Evolutionary conservation across 2,888 invertebrate species (phyloP).

Genomic region (Xanthorhoe spadicearia): DNA sequence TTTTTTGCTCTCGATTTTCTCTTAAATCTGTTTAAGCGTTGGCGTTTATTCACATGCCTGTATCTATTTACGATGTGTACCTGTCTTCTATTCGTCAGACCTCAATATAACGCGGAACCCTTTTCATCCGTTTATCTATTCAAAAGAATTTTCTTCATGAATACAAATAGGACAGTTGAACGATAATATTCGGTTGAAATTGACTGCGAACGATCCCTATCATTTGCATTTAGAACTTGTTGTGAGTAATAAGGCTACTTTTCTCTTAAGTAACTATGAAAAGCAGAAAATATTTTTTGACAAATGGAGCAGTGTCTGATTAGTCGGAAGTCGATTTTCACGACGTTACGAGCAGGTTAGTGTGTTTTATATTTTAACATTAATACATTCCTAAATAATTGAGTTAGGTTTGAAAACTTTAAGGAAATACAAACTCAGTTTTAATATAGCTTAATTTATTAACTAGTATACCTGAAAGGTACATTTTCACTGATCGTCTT

Average conservation of each 20-base stretch:
- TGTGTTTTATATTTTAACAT: too few species aligned
- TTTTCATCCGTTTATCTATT: slow-evolving; percentile 71
- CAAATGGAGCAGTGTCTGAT: too few species aligned
- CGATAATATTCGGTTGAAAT: slow-evolving; percentile 68
- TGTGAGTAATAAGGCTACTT: slow-evolving; percentile 36
- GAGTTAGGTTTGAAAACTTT: too few species aligned
- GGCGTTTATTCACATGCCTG: slow-evolving; percentile 15
- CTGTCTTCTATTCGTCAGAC: slow-evolving; percentile 63
- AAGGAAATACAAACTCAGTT: too few species aligned
- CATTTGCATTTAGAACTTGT: slow-evolving; percentile 47
- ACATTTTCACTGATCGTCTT: too few species aligned
- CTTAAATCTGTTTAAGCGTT: not conserved
- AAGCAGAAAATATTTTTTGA: not conserved
- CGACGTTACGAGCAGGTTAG: too few species aligned
- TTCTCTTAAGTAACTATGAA: slow-evolving; percentile 21
- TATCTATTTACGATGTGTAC: slow-evolving; percentile 36
- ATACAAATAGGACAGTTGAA: slow-evolving; percentile 70
- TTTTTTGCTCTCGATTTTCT: slow-evolving; percentile 2
- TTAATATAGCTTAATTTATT: too few species aligned
- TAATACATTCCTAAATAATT: too few species aligned
- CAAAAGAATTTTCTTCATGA: slow-evolving; percentile 70
- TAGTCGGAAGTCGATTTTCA: too few species aligned
- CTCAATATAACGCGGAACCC: slow-evolving; percentile 64
- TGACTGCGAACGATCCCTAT: slow-evolving; percentile 62
- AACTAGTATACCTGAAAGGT: too few species aligned